Conservation (phyloP, 1,140 invertebrate genomes). For the Polyergus mexicanus region DNA sequence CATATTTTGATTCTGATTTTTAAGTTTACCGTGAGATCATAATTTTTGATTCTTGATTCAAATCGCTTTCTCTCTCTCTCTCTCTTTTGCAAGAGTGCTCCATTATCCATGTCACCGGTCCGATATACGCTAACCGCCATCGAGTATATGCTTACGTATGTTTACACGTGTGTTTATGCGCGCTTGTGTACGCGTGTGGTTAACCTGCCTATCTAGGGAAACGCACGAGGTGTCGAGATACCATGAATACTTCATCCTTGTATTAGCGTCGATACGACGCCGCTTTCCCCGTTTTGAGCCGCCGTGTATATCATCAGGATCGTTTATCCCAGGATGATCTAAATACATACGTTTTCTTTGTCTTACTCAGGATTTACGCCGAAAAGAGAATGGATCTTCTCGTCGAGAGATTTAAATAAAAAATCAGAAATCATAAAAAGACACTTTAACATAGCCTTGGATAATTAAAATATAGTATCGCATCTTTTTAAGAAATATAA, state of each 20-base stretch:
- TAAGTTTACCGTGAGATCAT: neutral
- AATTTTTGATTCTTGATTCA: neutral
- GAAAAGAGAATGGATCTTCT: neutral
- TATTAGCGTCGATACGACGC: constrained; percentile 30
- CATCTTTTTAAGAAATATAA: neutral
- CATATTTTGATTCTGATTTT: neutral
- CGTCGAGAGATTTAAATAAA: neutral
- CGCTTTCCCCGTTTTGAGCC: constrained; percentile 22
- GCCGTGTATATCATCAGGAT: constrained; percentile 34
- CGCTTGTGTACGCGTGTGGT: constrained; percentile 13
- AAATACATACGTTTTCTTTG: constrained; percentile 37
- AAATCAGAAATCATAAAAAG: neutral
- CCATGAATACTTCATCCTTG: constrained; percentile 62
- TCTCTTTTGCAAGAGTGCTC: neutral
- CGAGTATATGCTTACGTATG: constrained; percentile 3
- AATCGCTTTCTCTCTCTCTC: neutral
- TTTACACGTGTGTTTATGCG: neutral
- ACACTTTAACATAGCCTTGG: neutral
- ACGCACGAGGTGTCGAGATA: constrained; percentile 61
- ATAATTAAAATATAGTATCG: neutral
- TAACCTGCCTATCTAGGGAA: constrained; percentile 54
- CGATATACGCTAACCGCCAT: neutral
- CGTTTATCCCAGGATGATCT: constrained; percentile 47
- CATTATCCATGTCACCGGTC: constrained; percentile 10
- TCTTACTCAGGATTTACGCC: constrained; percentile 12